Base-by-base conservation (phyloP, 2,797 vertebrate genomes). In the Neostethus bicornis region DNA sequence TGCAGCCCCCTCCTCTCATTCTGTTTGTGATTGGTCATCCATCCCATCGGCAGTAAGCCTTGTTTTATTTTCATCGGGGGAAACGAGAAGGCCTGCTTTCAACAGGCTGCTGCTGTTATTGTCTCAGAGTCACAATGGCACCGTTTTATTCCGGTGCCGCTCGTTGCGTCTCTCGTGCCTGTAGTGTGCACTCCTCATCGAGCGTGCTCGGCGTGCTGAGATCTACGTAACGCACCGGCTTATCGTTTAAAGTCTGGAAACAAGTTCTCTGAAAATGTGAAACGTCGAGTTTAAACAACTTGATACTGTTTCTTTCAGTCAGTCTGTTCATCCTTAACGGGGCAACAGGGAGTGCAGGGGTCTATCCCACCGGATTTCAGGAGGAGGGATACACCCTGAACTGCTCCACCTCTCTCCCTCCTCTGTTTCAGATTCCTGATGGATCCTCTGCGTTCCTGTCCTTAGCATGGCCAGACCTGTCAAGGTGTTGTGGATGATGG, bases 221-320 rank as follows among this genome's bases (percentile, higher is more conserved):
- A 78, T 76, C 1, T 29, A 13, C 77, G 73, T 1, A 8, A 61
- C 55, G 62, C 70, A 0, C 38, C 21, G 46, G 52, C 65, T 81
- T 74, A 72, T 77, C 66, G 53, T 72, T 66, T 54, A 75, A 69
- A 61, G 51, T 68, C 77, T 48, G 62, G 55, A 60, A 83, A 80
- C 74, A 59, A 64, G 70, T 71, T 69, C 51, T 71, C 43, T 34
- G 57, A 49, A 63, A 57, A 48, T 67, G 61, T 60, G 61, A n/a
- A n/a, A n/a, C n/a, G n/a, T n/a, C n/a, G n/a, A n/a, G n/a, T n/a
- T n/a, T n/a, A n/a, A n/a, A n/a, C n/a, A n/a, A n/a, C n/a, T n/a
- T n/a, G n/a, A n/a, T n/a, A n/a, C n/a, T n/a, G n/a, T n/a, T n/a
- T n/a, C n/a, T n/a, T n/a, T n/a, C n/a, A n/a, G n/a, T n/a, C n/a